Base-by-base conservation (phyloP, 2,113 vertebrate species). In the Periophthalmodon schlosseri region DNA sequence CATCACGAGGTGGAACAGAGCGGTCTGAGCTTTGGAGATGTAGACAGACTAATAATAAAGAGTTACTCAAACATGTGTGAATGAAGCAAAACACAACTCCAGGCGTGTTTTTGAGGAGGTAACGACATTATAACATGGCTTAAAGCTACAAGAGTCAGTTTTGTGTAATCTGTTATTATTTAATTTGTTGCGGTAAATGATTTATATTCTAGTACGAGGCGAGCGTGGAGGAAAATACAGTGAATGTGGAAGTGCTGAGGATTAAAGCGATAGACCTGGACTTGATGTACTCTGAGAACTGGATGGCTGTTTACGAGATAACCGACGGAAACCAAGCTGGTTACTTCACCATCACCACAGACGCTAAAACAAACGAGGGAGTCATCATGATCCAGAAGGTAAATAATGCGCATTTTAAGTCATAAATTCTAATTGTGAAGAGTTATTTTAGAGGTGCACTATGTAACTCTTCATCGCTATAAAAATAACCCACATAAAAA, bases 371-470 rank as follows among this genome's bases (percentile, higher is more conserved):
- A 68, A 99, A 99, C 68, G 96, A 98, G 91, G 98, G 97, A 2
- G 86, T 99, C 57, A 82, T 99, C 78, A 95, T 87, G 28, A 76
- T 97, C 72, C 69, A 92, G 13, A 99, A 98, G 95, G 98, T 99
- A 89, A 88, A 85, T 52, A 36, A 9, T n/a, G 4, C 28, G 24
- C 0, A 36, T 0, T 23, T 8, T n/a, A 9, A 54, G 0, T 56
- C 52, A 11, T 18, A 52, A 18, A 18, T 21, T n/a, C 2, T n/a
- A n/a, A n/a, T 7, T 7, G 1, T 18, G 18, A 54, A 9, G 18
- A 7, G 20, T 9, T n/a, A n/a, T 10, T 20, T 54, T n/a, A 21
- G 9, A 44, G 39, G 39, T 44, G 39, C 7, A 44, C 0, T 11
- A 44, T 44, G 39, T 44, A 10, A 2, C 9, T 9, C 9, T 44